Base-by-base conservation (phyloP, 2,797 vertebrate genomes). In the Serranus cabrilla region DNA sequence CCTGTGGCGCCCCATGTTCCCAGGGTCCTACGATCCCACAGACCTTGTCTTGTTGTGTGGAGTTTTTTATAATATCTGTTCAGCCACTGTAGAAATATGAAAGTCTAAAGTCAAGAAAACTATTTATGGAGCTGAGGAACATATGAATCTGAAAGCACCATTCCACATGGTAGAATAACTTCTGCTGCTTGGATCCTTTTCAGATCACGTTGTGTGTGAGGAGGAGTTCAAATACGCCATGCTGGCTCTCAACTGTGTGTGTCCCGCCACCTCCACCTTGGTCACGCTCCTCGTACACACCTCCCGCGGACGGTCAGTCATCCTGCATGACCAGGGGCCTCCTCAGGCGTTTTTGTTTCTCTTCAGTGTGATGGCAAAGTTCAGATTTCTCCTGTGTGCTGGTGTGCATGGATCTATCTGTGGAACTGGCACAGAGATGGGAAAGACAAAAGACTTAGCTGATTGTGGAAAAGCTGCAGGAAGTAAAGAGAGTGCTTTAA, bases 201-300 rank as follows among this genome's bases (percentile, higher is more conserved):
- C 89, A 98, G 97, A 98, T 92, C 97, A 98, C 0, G 97, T 98
- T 12, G 97, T 98, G 61, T 98, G 97, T 4, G 97, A 98, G 84
- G 97, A 98, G 74, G 97, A 98, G 76, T 98, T 97, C 90, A 98
- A 98, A 56, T 98, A 96, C 0, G 97, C 97, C 87, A 95, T 98
- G 97, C 88, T 98, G 93, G 97, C 97, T 0, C 92, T 98, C 56
- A 98, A 98, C 91, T 98, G 97, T 0, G 92, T 98, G 83, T 98
- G 97, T 76, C 97, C 97, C 0, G 97, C 97, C 74, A 98, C 97
- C n/a, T 98, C 97, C 85, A 98, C 97, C 0, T 93, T 98, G 93
- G 96, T 98, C 92, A 98, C 97, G 0, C 95, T 98, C 56, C 94
- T 98, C 34, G 97, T 98, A 40, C 97, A 98, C 92, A 98, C 97